Percentiles rank a stretch among this genome's conserved stretches.
Conservation (phyloP, 2,888 invertebrate species). For the Leptarthrus brevirostris region DNA sequence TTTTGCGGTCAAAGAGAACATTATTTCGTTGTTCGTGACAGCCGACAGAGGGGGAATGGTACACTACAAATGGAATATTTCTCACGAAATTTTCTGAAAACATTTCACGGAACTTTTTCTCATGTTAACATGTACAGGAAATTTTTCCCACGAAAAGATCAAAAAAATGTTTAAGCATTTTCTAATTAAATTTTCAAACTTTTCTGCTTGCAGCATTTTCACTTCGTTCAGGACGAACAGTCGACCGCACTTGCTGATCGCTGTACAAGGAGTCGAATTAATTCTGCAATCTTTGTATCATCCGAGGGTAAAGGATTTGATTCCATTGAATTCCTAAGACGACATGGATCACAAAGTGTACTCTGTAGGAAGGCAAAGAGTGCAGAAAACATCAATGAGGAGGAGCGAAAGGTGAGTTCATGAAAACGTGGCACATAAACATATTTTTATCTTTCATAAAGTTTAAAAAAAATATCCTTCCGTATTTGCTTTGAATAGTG, state of each 20-base stretch:
- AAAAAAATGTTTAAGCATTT: background rate
- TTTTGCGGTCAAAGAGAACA: too few species aligned
- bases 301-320: slow-evolving; percentile 81
- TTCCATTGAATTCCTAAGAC: slow-evolving; percentile 81
- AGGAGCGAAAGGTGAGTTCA: slow-evolving; percentile 64
- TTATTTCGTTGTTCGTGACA: too few species aligned
- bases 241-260: slow-evolving; percentile 74
- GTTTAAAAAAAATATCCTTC: too few species aligned
- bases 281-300: slow-evolving; percentile 87
- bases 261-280: slow-evolving; percentile 79
- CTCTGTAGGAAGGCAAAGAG: slow-evolving; percentile 84
- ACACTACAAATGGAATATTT: too few species aligned
- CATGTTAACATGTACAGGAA: too few species aligned
- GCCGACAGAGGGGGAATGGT: too few species aligned
- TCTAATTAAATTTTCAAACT: too few species aligned
- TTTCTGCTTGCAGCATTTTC: slow-evolving; percentile 79
- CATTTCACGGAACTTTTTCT: too few species aligned
- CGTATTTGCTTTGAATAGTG: too few species aligned
- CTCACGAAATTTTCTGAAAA: too few species aligned
- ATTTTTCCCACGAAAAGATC: too few species aligned
- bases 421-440: background rate
- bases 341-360: slow-evolving; percentile 83
- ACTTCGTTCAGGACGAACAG: slow-evolving; percentile 76
- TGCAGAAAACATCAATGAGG: slow-evolving; percentile 74
- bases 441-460: background rate